Evolutionary conservation across 2,888 invertebrate genomes (phyloP), one percentile per base, ranked within the genome.

Genomic region (Stenodema calcarata): DNA sequence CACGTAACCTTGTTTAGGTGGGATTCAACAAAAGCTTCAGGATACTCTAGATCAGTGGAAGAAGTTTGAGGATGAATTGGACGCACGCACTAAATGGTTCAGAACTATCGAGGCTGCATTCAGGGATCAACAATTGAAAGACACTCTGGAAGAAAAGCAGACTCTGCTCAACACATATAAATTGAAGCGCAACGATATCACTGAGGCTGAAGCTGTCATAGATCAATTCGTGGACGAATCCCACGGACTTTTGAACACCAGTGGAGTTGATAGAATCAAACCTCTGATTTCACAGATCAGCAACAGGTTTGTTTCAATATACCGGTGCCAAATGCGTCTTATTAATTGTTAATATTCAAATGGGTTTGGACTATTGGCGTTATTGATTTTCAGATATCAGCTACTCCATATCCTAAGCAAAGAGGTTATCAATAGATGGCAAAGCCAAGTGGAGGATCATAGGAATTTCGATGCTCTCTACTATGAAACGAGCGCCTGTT

Each of bases 251-350:
- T 93, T 97, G 0, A 96, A 97, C 90, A 92, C 94, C 41, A 97
- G 97, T 90, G 95, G 95, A 0, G 96, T 96, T 0, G 96, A 97
- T 89, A 94, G 96, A 84, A 93, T 98, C 23, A 96, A 97, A 90
- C 96, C 96, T 7, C 92, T 97, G 83, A 95, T 97, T 27, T 95
- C 96, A 0, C 98, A 98, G 92, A 94, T 98, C n/a, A 96, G 95
- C 89, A 96, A 95, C 90, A 94, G 97, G 91, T 92, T 89, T 87
- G 3, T 18, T 18, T 6, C 3, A 11, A n/a, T 54, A 75, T 16
- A 69, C 35, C 23, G n/a, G n/a, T n/a, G 35, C 2, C 35, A 4
- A 7, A 35, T 35, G 2, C 35, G 2, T 2, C 35, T 35, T 35
- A 35, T 7, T 35, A 35, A 35, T 30, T 73, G 18, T 47, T 14